Base-by-base conservation (phyloP, 2,888 invertebrate species). In the Petrolisthes manimaculis region DNA sequence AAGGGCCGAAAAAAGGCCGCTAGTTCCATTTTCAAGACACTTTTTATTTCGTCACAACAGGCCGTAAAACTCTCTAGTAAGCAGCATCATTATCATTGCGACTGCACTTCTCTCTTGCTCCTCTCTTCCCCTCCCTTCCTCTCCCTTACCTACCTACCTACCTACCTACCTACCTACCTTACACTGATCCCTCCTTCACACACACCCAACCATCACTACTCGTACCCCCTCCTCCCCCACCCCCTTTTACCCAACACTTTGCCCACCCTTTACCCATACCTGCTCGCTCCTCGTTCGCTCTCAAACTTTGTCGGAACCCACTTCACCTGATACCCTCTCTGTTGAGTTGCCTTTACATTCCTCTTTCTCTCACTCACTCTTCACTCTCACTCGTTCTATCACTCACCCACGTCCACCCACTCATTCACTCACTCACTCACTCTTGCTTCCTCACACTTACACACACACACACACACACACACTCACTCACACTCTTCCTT, bases 41-140 rank as follows among this genome's bases (percentile, higher is more conserved):
- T 84, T 84, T 84, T 84, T 84, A 84, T 84, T 84, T 84, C 84
- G 78, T 78, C 84, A 84, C 78, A 84, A 78, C 84, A 84, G 78
- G 74, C 84, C 78, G 77, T 84, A 84, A 84, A 84, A 84, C 78
- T 84, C 84, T 79, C 78, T 56, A 84, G 84, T 84, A 84, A 84
- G 84, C 84, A 84, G 78, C 84, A 84, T 84, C 84, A 84, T 84
- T 84, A 84, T 84, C 84, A 84, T 84, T 84, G 74, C 61, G 84
- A 78, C 84, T 84, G 78, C 77, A 67, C 84, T 78, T 54, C 78
- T 67, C 67, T 77, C 61, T 37, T 55, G 56, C 24, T 77, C n/a
- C 54, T 9, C 67, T 81, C 67, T 81, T 67, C 24, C 37, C 24
- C 81, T 81, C 67, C 54, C 24, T n/a, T n/a, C 21, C 71, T 71